Evolutionary conservation across 1,140 invertebrate species (phyloP), one percentile per base, ranked within the genome.

Genomic region (Phthorimaea operculella): DNA sequence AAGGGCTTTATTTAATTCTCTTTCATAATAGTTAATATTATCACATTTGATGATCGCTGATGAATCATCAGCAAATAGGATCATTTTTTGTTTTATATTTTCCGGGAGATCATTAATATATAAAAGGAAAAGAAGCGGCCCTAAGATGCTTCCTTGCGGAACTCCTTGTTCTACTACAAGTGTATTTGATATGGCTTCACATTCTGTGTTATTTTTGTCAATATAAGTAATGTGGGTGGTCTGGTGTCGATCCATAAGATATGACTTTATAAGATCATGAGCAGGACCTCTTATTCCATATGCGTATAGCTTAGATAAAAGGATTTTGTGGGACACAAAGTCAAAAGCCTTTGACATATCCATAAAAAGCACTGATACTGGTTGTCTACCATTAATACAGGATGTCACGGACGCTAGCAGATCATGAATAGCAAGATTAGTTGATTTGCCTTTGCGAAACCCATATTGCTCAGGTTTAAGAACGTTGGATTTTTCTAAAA

Each of bases 311-410:
- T 50, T 50, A 28, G 10, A 10, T 21, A 28, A 50, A 9, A 50
- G 18, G 18, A 28, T 28, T 50, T 28, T 28, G 14, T 50, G 48
- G 11, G 8, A 9, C 11, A 50, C 48, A 33, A 28, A 50, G 48
- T 50, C 48, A 28, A 50, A 50, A 28, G 48, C 48, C 21, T 50
- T 50, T 14, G 48, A 28, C 48, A 50, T 50, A 33, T 50, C 48
- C 48, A 50, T 50, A 11, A 50, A 50, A 33, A 50, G 8, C 21
- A 18, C 10, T 28, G 17, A 50, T 12, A 50, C 21, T 50, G 48
- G 18, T 14, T 12, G 10, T 12, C 14, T 50, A 28, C 28, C 21
- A 50, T 50, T 28, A 12, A 50, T 21, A 9, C 14, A 28, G 7
- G 12, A 6, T 28, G 10, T 6, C 4, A 50, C 10, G 11, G 8